phyloP scores from a whole-genome alignment of 2,113 vertebrate genomes.

The Megaceryle maxima region DNA sequence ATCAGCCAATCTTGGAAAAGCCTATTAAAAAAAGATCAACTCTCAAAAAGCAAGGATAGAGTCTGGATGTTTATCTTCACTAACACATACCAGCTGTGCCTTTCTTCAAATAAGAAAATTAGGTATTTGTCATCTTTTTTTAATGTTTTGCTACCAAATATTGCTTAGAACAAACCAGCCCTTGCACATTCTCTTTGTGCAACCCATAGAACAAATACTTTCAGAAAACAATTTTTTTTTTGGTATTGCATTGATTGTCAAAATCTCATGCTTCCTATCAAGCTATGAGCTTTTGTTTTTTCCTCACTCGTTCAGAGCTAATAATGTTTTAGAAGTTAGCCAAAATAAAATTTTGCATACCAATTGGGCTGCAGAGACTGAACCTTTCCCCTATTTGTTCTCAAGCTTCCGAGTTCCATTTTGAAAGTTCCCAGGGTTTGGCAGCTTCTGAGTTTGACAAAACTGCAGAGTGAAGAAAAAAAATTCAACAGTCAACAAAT shows the following conservation, averaged over 20 bases:
- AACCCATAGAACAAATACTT: neutral
- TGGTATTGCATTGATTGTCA: neutral
- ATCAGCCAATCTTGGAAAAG: neutral
- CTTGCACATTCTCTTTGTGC: neutral
- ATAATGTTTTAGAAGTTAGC: neutral
- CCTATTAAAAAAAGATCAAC: conserved; percentile 8
- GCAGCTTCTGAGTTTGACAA: neutral
- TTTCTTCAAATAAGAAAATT: conserved; percentile 8
- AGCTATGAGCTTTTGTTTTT: neutral
- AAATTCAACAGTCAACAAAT: neutral
- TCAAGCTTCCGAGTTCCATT: neutral
- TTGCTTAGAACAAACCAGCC: neutral
- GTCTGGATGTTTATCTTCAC: conserved; percentile 7
- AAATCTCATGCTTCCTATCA: neutral
- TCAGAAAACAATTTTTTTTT: neutral
- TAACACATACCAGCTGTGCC: neutral
- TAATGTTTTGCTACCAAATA: neutral
- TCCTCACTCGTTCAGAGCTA: neutral
- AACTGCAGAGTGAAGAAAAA: neutral
- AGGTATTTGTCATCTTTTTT: neutral
- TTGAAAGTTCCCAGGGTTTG: neutral
- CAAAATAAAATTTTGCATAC: neutral
- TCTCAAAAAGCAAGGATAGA: neutral
- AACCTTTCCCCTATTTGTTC: neutral
- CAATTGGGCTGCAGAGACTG: fast-evolving